These are phyloP conservation scores for Drosophila melanica DNA, from an alignment of 1,140 invertebrate genomes.

Conservation along the genomic window DNA sequence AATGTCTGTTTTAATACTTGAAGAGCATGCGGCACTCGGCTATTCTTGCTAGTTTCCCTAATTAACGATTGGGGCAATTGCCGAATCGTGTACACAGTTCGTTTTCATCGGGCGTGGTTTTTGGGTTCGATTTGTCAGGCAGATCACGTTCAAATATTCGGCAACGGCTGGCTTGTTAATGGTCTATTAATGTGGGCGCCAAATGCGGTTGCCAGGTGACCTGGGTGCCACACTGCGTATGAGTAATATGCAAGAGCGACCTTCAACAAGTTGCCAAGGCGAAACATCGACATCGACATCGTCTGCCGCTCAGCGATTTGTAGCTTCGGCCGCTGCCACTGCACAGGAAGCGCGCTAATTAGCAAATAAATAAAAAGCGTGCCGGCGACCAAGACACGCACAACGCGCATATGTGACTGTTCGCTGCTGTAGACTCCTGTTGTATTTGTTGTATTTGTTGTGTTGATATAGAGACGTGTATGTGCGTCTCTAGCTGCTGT, in stretches of 20 bases:
- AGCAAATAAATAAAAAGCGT: constrained; percentile 74
- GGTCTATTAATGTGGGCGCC: constrained; percentile 62
- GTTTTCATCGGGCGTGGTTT: constrained; percentile 14
- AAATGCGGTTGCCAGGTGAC: constrained; percentile 57
- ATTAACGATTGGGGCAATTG: constrained; percentile 28
- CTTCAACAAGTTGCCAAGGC: constrained; percentile 72
- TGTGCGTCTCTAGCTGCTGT: constrained; percentile 10
- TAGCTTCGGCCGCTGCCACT: constrained; percentile 19
- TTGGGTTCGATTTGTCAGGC: constrained; percentile 29
- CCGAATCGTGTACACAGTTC: neutral
- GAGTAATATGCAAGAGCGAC: constrained; percentile 63
- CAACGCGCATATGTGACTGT: constrained; percentile 29
- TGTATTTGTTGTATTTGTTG: constrained; percentile 16
- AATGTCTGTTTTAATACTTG: neutral
- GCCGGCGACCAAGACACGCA: constrained; percentile 58
- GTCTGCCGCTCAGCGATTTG: neutral
- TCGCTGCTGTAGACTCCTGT: neutral
- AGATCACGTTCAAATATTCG: constrained; percentile 53
- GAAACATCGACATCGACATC: constrained; percentile 32
- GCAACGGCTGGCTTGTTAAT: constrained; percentile 53
- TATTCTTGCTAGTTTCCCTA: neutral
- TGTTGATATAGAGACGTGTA: constrained; percentile 2
- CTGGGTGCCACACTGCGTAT: constrained; percentile 41
- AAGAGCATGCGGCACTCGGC: constrained; percentile 2
- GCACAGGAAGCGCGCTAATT: constrained; percentile 68